Conservation (phyloP, 2,888 invertebrate genomes). For the Kryphioiulus occultus region DNA sequence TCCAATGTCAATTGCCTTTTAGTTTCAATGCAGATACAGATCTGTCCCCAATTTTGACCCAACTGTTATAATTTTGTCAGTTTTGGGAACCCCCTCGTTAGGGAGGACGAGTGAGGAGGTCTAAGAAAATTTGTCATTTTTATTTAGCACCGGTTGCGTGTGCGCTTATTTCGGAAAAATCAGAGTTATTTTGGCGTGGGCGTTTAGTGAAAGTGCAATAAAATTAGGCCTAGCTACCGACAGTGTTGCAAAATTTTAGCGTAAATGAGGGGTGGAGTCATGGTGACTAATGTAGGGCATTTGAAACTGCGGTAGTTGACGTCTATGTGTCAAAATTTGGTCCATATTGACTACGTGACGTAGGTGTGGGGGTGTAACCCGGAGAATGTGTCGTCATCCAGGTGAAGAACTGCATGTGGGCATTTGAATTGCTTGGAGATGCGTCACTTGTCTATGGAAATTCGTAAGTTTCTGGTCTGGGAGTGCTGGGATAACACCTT, state of each 20-base stretch:
- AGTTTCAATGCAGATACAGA: not conserved
- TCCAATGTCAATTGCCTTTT: no score
- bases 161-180: not conserved
- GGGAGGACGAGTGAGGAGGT: not conserved
- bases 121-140: not conserved
- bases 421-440: no score
- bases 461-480: no score
- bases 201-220: conserved; percentile 9
- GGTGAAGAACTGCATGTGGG: no score
- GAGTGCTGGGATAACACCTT: no score
- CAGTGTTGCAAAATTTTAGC: not conserved
- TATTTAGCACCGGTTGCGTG: not conserved
- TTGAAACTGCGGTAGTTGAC: not conserved
- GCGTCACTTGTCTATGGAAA: no score
- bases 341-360: not conserved
- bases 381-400: no score
- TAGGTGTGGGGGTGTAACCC: not conserved
- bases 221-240: not conserved
- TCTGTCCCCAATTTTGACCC: not conserved
- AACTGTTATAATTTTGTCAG: not conserved
- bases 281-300: not conserved
- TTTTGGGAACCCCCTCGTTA: not conserved
- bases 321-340: not conserved
- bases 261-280: not conserved
- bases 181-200: not conserved